Conservation (phyloP, 2,888 invertebrate genomes). For the Hesperia comma region DNA sequence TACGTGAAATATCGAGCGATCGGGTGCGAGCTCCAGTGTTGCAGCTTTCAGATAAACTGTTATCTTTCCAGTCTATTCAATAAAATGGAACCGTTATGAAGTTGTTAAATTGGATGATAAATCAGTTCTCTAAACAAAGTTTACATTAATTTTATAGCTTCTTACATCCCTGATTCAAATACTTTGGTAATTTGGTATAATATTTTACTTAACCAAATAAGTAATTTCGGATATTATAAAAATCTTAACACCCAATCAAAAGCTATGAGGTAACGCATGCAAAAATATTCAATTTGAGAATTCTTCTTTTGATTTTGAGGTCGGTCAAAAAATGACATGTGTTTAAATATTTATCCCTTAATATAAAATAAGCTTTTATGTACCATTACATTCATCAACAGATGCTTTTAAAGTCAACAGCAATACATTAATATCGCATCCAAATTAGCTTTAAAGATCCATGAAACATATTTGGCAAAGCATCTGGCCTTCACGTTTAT, state of each 20-base stretch:
- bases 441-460: slow-evolving; percentile 18
- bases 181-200: too few relatives aligned
- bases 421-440: background rate
- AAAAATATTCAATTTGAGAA: too few relatives aligned
- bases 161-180: too few relatives aligned
- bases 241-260: too few relatives aligned
- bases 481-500: slow-evolving; percentile 34
- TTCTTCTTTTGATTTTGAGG: too few relatives aligned
- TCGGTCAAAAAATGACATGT: too few relatives aligned
- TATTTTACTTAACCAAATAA: too few relatives aligned
- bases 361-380: slow-evolving; percentile 2
- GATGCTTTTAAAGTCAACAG: background rate
- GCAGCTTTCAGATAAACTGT: slow-evolving; percentile 33
- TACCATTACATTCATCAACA: background rate
- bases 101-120: slow-evolving; percentile 33
- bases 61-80: slow-evolving; percentile 32
- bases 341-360: too few relatives aligned
- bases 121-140: too few relatives aligned
- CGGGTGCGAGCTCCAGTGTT: background rate
- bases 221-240: too few relatives aligned
- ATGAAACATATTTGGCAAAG: slow-evolving; percentile 1
- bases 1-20: background rate
- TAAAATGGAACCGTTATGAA: slow-evolving; percentile 34
- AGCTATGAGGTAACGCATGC: too few relatives aligned
- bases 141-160: too few relatives aligned